phyloP scores from a whole-genome alignment of 1,140 invertebrate genomes.

The Coptotermes formosanus region DNA sequence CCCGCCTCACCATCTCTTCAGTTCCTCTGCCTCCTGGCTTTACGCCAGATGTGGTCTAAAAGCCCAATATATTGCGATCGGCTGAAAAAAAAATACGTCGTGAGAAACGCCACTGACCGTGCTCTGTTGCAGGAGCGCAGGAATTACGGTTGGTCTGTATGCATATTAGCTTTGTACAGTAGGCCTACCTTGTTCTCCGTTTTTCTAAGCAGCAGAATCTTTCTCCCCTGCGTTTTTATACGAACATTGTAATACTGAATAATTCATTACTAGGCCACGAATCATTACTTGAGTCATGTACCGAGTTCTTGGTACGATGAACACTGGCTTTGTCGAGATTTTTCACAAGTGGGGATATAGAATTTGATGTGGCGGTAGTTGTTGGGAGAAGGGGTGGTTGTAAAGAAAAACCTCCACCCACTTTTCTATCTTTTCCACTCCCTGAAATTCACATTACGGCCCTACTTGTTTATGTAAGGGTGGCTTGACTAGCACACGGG shows the following conservation, averaged over 20 bases:
- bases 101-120: background rate
- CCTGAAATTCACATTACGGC: slow-evolving; percentile 35
- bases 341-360: slow-evolving; percentile 28
- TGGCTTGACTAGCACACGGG: slow-evolving; percentile 39
- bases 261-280: slow-evolving; percentile 43
- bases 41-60: too few species aligned
- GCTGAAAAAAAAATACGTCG: background rate
- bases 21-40: too few species aligned
- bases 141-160: background rate
- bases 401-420: slow-evolving; percentile 24
- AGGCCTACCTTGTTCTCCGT: background rate
- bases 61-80: background rate
- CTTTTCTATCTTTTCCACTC: slow-evolving; percentile 26
- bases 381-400: slow-evolving; percentile 29
- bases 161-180: background rate
- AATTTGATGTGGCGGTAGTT: slow-evolving; percentile 31
- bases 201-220: background rate
- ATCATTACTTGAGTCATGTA: slow-evolving; percentile 44
- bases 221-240: background rate
- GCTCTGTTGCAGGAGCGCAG: background rate
- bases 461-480: slow-evolving; percentile 44
- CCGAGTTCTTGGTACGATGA: slow-evolving; percentile 41
- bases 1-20: too few species aligned
- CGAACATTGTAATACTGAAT: slow-evolving; percentile 39
- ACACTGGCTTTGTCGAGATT: slow-evolving; percentile 40